phyloP scores from a whole-genome alignment of 2,888 invertebrate genomes.

The Cryptocephalus primarius region DNA sequence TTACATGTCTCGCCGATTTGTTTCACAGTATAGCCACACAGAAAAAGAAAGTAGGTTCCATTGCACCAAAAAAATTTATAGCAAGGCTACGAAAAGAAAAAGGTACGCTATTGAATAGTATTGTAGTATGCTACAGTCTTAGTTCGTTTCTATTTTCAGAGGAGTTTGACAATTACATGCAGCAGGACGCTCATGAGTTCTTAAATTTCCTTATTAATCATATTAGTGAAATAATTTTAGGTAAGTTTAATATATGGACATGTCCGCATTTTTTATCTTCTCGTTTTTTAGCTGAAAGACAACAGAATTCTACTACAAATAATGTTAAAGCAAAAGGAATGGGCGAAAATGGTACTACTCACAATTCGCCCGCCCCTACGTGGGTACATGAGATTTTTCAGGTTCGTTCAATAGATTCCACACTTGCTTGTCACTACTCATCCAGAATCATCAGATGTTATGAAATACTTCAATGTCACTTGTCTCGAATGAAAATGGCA shows the following conservation, averaged over 20 bases:
- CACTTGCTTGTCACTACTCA: not conserved
- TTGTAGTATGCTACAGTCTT: not conserved
- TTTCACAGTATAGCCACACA: slow-evolving; percentile 99
- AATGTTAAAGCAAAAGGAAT: slow-evolving; percentile 45
- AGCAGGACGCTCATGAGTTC: slow-evolving; percentile 99
- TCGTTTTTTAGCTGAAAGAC: slow-evolving; percentile 54
- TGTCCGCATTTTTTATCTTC: no score
- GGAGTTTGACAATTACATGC: slow-evolving; percentile 99
- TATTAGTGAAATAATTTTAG: slow-evolving; percentile 94
- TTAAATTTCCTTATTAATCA: slow-evolving; percentile 98
- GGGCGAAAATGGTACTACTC: slow-evolving; percentile 40
- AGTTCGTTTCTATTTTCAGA: slow-evolving; percentile 49
- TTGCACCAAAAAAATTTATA: slow-evolving; percentile 99
- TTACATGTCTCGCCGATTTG: slow-evolving; percentile 96
- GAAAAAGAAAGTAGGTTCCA: slow-evolving; percentile 98
- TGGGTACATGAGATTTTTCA: slow-evolving; percentile 99
- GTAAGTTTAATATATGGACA: slow-evolving; percentile 41
- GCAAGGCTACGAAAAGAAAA: slow-evolving; percentile 96
- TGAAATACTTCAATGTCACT: no score
- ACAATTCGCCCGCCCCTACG: slow-evolving; percentile 70
- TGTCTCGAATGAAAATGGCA: no score
- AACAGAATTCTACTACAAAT: slow-evolving; percentile 51
- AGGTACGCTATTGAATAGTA: slow-evolving; percentile 43
- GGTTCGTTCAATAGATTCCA: slow-evolving; percentile 22
- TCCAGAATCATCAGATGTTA: not conserved